These are phyloP conservation scores for Crocuta crocuta DNA, from an alignment of 2,113 vertebrate species.

Conservation along the genomic window DNA sequence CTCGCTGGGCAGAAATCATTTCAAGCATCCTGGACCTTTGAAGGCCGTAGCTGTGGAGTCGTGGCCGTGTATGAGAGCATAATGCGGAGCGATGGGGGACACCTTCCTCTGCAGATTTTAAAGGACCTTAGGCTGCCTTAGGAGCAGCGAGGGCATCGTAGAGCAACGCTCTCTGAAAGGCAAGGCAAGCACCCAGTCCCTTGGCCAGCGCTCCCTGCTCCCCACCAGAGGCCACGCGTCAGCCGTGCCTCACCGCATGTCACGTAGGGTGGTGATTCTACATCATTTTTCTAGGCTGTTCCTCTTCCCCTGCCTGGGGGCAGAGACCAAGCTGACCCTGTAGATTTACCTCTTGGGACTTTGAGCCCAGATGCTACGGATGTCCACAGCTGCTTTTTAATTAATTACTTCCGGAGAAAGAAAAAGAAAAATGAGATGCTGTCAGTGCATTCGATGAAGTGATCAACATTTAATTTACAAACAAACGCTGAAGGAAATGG, in stretches of 20 bases:
- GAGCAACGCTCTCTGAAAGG: not conserved
- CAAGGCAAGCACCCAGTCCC: accelerated
- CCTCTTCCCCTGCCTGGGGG: not conserved
- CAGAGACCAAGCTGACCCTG: too few species aligned
- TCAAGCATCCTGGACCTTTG: not conserved
- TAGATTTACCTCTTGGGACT: not conserved
- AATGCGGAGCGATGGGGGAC: too few species aligned
- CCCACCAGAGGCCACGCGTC: accelerated
- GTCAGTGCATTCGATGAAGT: not conserved
- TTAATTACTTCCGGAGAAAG: not conserved
- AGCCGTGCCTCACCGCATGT: accelerated
- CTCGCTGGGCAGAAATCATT: not conserved
- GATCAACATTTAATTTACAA: not conserved
- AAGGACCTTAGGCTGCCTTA: not conserved
- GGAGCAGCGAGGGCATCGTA: accelerated
- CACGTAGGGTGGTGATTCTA: accelerated
- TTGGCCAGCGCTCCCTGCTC: accelerated
- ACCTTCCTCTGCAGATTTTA: not conserved
- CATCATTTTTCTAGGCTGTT: not conserved
- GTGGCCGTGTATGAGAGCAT: accelerated
- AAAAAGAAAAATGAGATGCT: not conserved
- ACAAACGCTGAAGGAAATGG: not conserved
- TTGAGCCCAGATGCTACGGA: not conserved
- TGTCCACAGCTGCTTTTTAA: not conserved
- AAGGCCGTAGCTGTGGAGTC: not conserved